phyloP scores from a whole-genome alignment of 2,888 invertebrate species.

The Melitaea athalia region DNA sequence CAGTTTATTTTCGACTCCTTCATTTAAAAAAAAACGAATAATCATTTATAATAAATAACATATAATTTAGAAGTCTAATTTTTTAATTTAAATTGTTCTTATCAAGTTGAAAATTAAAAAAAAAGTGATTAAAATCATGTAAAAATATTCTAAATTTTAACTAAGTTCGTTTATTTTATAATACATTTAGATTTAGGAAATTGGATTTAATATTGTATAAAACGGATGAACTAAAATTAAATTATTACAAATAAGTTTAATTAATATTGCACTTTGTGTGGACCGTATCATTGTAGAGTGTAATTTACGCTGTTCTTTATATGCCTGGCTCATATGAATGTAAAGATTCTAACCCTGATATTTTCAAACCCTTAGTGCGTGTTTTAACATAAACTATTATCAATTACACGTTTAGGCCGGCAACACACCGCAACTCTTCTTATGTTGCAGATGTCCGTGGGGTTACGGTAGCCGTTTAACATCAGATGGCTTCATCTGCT shows the following conservation, averaged over 20 bases:
- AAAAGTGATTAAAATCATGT: too few relatives aligned
- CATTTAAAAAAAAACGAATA: background rate
- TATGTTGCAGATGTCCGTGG: too few relatives aligned
- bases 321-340: constrained; percentile 18
- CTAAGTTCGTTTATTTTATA: background rate
- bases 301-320: constrained; percentile 14
- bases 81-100: background rate
- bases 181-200: background rate
- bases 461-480: too few relatives aligned
- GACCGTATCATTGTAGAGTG: constrained; percentile 27
- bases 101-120: too few relatives aligned
- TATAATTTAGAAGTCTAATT: background rate
- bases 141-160: too few relatives aligned
- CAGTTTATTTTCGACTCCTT: background rate
- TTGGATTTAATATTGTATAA: background rate
- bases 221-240: background rate
- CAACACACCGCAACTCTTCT: too few relatives aligned
- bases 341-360: background rate
- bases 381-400: too few relatives aligned
- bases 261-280: constrained; percentile 3
- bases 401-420: too few relatives aligned
- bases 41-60: background rate
- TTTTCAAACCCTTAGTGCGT: background rate
- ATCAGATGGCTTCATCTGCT: too few relatives aligned
- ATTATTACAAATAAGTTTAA: background rate